These are phyloP conservation scores for Diplodus puntazzo DNA, from an alignment of 2,797 vertebrate genomes.

Conservation along the genomic window DNA sequence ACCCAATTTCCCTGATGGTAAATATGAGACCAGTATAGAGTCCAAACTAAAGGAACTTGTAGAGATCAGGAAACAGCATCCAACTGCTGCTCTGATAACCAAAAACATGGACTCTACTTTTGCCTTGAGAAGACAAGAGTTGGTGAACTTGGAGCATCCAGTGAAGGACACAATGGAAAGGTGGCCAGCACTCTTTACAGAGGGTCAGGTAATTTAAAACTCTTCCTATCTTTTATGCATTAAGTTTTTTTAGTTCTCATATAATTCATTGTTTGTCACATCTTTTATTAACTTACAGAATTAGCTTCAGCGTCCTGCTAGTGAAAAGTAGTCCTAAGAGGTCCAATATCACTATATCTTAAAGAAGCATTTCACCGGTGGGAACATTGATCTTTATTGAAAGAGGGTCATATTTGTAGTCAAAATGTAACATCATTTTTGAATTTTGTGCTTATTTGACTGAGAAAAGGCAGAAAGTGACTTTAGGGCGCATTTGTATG, in stretches of 20 bases:
- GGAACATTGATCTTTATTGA: too few relatives aligned
- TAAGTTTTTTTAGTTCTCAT: constrained; percentile 3
- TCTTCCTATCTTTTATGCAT: constrained; percentile 10
- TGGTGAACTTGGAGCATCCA: constrained; percentile 29
- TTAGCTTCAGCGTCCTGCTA: background rate
- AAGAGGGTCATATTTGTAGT: too few relatives aligned
- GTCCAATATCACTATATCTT: background rate
- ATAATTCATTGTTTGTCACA: background rate
- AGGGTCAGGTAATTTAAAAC: constrained; percentile 32
- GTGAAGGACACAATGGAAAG: constrained; percentile 25
- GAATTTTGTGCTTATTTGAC: too few relatives aligned
- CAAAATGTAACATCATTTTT: too few relatives aligned
- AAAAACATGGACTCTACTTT: background rate
- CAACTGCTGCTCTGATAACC: too few relatives aligned
- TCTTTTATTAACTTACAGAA: constrained; percentile 6
- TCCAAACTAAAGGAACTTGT: too few relatives aligned
- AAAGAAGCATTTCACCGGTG: too few relatives aligned
- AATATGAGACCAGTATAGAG: too few relatives aligned
- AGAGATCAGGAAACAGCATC: too few relatives aligned
- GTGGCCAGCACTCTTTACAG: constrained; percentile 43
- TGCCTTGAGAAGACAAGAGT: constrained; percentile 7
- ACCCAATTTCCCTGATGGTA: too few relatives aligned
- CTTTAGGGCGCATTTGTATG: too few relatives aligned
- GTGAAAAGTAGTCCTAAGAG: constrained; percentile 9
- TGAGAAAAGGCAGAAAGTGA: too few relatives aligned